Conservation (phyloP, 92 coral and sea anemone genomes). For the Metridium senile region DNA sequence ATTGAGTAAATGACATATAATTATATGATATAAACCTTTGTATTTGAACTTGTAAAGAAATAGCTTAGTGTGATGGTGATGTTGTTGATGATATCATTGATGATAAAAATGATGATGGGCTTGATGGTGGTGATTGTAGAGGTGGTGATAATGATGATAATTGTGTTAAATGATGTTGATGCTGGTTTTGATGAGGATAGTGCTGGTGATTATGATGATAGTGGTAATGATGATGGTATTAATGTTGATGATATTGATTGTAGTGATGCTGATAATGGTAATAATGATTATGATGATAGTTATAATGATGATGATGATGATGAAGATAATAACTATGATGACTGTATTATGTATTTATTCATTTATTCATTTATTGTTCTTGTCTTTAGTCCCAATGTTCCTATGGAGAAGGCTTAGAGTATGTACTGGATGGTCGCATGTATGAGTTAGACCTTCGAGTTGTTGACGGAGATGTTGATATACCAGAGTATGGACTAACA, state of each 20-base stretch:
- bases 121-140: conserved; percentile 69
- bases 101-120: conserved; percentile 77
- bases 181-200: not conserved
- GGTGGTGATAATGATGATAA: conserved; percentile 20
- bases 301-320: not conserved
- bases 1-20: too few relatives aligned
- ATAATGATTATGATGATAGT: not conserved
- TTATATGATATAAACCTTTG: too few relatives aligned
- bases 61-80: conserved; percentile 20
- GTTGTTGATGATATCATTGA: conserved; percentile 80
- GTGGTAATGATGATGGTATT: not conserved
- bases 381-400: conserved; percentile 85
- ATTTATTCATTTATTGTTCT: too few relatives aligned
- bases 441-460: conserved; percentile 90
- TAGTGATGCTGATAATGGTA: not conserved
- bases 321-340: not conserved
- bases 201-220: not conserved
- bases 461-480: conserved; percentile 82
- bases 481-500: conserved; percentile 67
- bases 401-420: conserved; percentile 85
- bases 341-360: too few relatives aligned
- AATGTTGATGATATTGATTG: not conserved
- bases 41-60: too few relatives aligned
- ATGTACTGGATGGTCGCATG: conserved; percentile 94
- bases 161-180: not conserved